Conservation (phyloP, 2,888 invertebrate genomes). For the Silvanus unidentatus region DNA sequence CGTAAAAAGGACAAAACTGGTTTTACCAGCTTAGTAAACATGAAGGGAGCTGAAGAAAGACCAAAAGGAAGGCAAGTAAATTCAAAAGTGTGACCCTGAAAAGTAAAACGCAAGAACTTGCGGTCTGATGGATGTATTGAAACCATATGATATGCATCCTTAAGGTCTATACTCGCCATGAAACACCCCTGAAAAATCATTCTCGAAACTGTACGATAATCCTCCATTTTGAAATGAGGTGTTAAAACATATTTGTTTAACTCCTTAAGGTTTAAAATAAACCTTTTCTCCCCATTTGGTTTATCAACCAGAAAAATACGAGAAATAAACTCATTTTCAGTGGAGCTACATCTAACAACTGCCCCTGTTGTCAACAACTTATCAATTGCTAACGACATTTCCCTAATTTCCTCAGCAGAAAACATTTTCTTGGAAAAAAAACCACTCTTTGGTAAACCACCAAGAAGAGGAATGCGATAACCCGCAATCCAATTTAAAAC, state of each 20-base stretch:
- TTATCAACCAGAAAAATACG: too few relatives aligned
- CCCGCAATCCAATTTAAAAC: too few relatives aligned
- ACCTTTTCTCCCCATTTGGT: constrained; percentile 1
- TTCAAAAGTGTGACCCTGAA: neutral
- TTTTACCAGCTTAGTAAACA: neutral
- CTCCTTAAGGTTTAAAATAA: constrained; percentile 5
- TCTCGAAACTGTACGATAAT: neutral
- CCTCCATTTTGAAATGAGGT: constrained; percentile 1
- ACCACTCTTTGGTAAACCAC: too few relatives aligned
- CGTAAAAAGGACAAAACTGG: neutral
- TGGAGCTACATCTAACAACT: too few relatives aligned
- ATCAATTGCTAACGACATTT: too few relatives aligned
- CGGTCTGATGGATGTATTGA: neutral
- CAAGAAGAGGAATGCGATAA: too few relatives aligned
- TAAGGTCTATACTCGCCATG: neutral
- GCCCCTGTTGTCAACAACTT: too few relatives aligned
- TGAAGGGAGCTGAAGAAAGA: neutral
- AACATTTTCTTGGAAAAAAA: too few relatives aligned
- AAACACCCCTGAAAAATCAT: neutral
- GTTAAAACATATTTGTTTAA: constrained; percentile 1
- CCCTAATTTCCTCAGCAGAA: too few relatives aligned
- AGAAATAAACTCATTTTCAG: too few relatives aligned
- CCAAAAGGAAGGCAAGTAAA: constrained; percentile 4
- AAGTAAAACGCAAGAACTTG: constrained; percentile 2
- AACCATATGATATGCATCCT: constrained; percentile 6